Base-by-base conservation (phyloP, 2,888 invertebrate genomes). In the Bimastos eiseni region DNA sequence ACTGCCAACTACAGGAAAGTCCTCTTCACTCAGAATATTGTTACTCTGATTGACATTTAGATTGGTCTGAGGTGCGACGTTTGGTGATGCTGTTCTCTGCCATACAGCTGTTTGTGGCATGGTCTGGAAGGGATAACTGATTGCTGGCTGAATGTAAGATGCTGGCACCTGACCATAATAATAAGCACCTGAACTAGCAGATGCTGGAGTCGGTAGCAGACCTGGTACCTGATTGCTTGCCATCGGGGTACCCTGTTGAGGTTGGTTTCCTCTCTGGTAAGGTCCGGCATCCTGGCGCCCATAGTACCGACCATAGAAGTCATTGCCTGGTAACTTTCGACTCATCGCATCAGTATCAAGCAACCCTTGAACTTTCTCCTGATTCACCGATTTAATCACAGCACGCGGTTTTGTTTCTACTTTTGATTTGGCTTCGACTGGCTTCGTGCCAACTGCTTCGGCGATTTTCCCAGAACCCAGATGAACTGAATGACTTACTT, bases 251-350 rank as follows among this genome's bases (percentile, higher is more conserved):
- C 30, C 70, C 70, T 70, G 70, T 19, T 37, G 37, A 86, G 36
- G 86, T 21, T 36, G 34, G 37, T 13, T 86, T 24, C 86, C 86
- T 36, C 37, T 86, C 86, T 86, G 86, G n/a, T 86, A 86, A 36
- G 86, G 86, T 36, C 24, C 36, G 17, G 86, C 19, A 86, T 86
- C n/a, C 86, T 36, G 36, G 19, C 86, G 86, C 2, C n/a, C 37
- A 37, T 86, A 86, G 37, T 36, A 86, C 21, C 86, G 70, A 70
- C 70, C 70, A 70, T 70, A 70, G 70, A 70, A 70, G 70, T 70
- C 70, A 11, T 70, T 70, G 70, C 70, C 70, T n/a, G 70, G n/a
- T n/a, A 70, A 70, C 70, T 70, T 70, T 70, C 70, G 70, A 70
- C 70, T 70, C 70, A 70, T 70, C 0, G 4, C n/a, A n/a, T 70